These are phyloP conservation scores for Cydia amplana DNA, from an alignment of 1,140 invertebrate species.

Conservation along the genomic window DNA sequence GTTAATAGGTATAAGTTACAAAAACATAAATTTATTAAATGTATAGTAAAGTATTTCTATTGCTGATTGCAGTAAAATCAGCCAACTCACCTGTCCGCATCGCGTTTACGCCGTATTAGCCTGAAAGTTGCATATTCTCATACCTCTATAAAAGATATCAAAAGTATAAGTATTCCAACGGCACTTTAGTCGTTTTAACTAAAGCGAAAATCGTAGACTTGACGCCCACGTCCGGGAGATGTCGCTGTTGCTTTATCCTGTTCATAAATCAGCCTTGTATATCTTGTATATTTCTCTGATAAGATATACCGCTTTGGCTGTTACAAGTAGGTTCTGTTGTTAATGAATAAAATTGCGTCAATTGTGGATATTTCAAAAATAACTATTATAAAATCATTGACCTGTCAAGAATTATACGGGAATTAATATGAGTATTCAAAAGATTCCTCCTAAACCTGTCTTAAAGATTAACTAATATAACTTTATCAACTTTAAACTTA, in stretches of 20 bases:
- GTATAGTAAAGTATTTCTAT: background rate
- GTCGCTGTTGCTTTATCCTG: slow-evolving; percentile 53
- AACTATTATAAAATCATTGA: too few relatives aligned
- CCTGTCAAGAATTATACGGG: too few relatives aligned
- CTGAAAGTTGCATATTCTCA: slow-evolving; percentile 39
- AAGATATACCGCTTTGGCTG: slow-evolving; percentile 14
- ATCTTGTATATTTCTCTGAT: slow-evolving; percentile 29
- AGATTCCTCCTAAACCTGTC: too few relatives aligned
- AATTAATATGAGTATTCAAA: too few relatives aligned
- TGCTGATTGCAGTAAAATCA: background rate
- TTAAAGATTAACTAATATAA: too few relatives aligned
- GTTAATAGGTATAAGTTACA: too few relatives aligned
- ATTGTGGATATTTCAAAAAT: background rate
- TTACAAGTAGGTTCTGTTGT: background rate
- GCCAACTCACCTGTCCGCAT: slow-evolving; percentile 1
- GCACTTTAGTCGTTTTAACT: background rate
- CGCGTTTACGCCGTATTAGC: slow-evolving; percentile 36
- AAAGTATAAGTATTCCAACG: background rate
- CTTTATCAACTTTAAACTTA: too few relatives aligned
- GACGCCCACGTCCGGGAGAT: slow-evolving; percentile 43
- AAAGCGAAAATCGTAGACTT: background rate
- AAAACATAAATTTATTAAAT: too few relatives aligned
- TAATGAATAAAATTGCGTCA: slow-evolving; percentile 16
- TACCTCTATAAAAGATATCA: background rate
- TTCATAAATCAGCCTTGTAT: slow-evolving; percentile 50